Base-by-base conservation (phyloP, 2,113 vertebrate species). In the Saccopteryx bilineata region DNA sequence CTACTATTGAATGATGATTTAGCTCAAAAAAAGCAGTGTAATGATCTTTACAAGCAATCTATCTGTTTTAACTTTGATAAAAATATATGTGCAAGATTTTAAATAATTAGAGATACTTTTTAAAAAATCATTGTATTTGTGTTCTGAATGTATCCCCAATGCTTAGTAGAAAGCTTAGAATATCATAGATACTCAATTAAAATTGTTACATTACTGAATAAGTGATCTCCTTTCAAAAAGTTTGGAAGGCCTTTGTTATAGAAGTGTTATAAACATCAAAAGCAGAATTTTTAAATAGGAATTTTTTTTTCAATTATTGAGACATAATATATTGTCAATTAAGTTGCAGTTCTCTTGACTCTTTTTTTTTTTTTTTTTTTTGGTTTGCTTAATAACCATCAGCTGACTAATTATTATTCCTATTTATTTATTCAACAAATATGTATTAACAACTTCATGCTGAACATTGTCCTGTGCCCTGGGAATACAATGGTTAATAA, bases 21-120 rank as follows among this genome's bases (percentile, higher is more conserved):
- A 76, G 86, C 24, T 46, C 0, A 33, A 7, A 88, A 39, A 13
- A 83, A 28, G 5, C 19, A 78, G 7, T 71, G 24, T 71, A 65
- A 19, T 88, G 19, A 61, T 14, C 52, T 91, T 33, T 23, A 68
- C 15, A 85, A 58, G 50, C 17, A 74, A 24, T 88, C 19, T 89
- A 93, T 93, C 7, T 76, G 13, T 72, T 94, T 88, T 87, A n/a
- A 60, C 71, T 84, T 93, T 95, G 56, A 58, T 46, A 71, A 63
- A n/a, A 82, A 39, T 52, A 23, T 46, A 28, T 33, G 7, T 52
- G 7, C 1, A 33, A 52, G 10, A 4, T 48, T 83, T 87, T 87
- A 69, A 88, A 65, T 94, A 84, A 79, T 83, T 74, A 85, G 78
- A 72, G 1, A 58, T 89, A 24, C 8, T 60, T 88, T 80, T 72